Base-by-base conservation (phyloP, 2,888 invertebrate genomes). In the Lasioglossum zephyrum region DNA sequence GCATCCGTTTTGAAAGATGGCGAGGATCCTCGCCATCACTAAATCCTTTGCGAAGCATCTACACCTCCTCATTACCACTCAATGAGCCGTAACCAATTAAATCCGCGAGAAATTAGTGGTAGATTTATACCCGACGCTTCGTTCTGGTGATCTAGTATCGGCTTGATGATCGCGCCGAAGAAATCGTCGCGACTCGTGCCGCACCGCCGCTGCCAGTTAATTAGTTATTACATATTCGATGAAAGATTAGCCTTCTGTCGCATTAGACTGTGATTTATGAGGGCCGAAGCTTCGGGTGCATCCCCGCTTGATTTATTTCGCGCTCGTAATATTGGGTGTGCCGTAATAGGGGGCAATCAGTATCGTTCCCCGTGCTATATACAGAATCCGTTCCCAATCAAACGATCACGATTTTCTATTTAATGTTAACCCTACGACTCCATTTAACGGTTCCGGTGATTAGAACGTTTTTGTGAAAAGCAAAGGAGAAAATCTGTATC, bases 21-120 rank as follows among this genome's bases (percentile, higher is more conserved):
- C 66, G 9, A 22, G 9, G 36, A 8, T 36, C 11, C 18, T 63
- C 22, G 81, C 16, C n/a, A 18, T 36, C 31, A 39, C 36, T 57
- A 13, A 53, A 74, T 74, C n/a, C 69, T 47, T 70, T 57, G 39
- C 13, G n/a, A 77, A 77, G 69, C 26, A n/a, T 31, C 60, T 44
- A 18, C 8, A 18, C 74, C 72, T 31, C 57, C 63, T 87, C 36
- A 63, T 85, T 82, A 73, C 78, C 73, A 63, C 53, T 72, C 81
- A 63, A 63, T 77, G 83, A 81, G 69, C 70, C 87, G 87, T 81
- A 41, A 77, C 81, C 72, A 53, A 87, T 87, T 87, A 81, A 84
- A 84, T 76, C 77, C 72, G 79, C 80, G 77, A 82, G 69, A 84
- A 81, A 79, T 79, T 77, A 53, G 66, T 6, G 49, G 49, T 11